Conservation (phyloP, 2,888 invertebrate species). For the Homarus gammarus region DNA sequence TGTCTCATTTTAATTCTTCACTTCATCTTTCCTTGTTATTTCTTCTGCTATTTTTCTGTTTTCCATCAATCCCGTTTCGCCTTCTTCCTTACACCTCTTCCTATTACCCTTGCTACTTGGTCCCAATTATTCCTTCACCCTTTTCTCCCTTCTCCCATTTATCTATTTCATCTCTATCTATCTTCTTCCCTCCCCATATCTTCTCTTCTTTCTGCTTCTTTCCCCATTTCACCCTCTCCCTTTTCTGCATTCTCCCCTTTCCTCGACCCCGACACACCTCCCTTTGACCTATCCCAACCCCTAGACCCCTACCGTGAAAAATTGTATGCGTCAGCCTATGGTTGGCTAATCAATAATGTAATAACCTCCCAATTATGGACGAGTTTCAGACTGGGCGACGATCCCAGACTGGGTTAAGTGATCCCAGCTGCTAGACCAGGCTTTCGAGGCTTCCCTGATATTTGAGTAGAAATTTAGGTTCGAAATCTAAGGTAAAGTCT, state of each 20-base stretch:
- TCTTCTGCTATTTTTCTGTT: no score
- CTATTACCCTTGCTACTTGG: no score
- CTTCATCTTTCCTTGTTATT: no score
- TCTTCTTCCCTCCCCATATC: neutral
- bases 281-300: neutral
- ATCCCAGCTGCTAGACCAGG: no score
- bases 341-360: slow-evolving; percentile 62
- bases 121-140: no score
- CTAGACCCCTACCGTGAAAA: slow-evolving; percentile 34
- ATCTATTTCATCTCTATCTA: neutral
- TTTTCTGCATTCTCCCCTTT: neutral
- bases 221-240: neutral
- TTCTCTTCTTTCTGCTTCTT: neutral
- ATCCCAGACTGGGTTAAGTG: neutral
- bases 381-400: neutral
- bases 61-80: no score
- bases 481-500: no score
- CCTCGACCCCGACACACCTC: neutral
- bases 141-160: neutral
- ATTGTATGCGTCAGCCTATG: slow-evolving; percentile 55
- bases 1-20: no score
- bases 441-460: no score
- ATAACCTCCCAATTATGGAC: slow-evolving; percentile 59
- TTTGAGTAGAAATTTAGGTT: no score
- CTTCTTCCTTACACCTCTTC: no score